Conservation (phyloP, 2,888 invertebrate species). For the Gandaritis pyraliata region DNA sequence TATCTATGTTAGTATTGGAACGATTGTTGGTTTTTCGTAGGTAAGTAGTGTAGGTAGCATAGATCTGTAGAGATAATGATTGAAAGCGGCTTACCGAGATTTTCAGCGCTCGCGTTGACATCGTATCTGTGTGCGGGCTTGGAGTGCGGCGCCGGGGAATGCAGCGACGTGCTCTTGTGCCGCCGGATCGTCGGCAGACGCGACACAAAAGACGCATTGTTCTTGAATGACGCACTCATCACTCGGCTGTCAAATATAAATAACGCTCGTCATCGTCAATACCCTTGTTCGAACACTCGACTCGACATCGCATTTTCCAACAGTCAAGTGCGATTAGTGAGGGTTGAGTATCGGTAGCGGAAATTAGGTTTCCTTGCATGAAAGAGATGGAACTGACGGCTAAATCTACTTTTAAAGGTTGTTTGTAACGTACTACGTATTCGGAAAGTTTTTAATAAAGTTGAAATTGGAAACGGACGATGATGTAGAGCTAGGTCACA, state of each 20-base stretch:
- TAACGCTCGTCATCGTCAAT: conserved; percentile 44
- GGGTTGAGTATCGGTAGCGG: conserved; percentile 31
- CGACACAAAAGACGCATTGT: conserved; percentile 96
- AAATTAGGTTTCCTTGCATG: conserved; percentile 37
- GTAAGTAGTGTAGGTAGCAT: conserved; percentile 35
- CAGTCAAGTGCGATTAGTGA: conserved; percentile 35
- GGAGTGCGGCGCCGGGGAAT: conserved; percentile 88
- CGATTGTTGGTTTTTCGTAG: conserved; percentile 32
- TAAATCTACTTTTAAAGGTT: conserved; percentile 13
- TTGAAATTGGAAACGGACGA: conserved; percentile 2
- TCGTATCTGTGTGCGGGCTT: conserved; percentile 87
- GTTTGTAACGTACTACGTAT: conserved; percentile 2
- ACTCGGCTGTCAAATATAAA: conserved; percentile 85
- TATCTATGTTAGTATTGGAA: conserved; percentile 21
- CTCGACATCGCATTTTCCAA: conserved; percentile 35
- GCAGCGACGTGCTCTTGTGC: conserved; percentile 91
- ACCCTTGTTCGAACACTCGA: conserved; percentile 36
- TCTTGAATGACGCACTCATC: conserved; percentile 92
- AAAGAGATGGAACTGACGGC: conserved; percentile 14
- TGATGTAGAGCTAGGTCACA: not conserved
- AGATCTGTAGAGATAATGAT: conserved; percentile 21
- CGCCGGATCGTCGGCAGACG: conserved; percentile 94
- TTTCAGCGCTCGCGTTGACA: conserved; percentile 90
- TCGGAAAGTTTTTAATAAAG: conserved; percentile 15
- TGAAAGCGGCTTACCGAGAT: conserved; percentile 85